phyloP scores from a whole-genome alignment of 2,797 vertebrate species.

The Mus spretus region DNA sequence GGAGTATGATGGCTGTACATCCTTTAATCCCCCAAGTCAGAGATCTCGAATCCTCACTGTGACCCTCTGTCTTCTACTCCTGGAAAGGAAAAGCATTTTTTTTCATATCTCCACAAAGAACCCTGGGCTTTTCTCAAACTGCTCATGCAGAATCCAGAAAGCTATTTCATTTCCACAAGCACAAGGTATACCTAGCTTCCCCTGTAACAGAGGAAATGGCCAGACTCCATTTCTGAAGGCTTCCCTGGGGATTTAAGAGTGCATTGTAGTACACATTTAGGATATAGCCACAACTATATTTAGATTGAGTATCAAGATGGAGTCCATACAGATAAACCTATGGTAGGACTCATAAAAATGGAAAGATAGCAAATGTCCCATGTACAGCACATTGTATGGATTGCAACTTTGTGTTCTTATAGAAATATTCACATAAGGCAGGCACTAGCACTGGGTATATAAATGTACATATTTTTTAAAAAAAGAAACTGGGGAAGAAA shows the following conservation, averaged over 20 bases:
- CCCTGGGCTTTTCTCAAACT: slow-evolving; percentile 18
- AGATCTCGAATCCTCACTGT: neutral
- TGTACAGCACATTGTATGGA: neutral
- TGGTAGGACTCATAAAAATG: neutral
- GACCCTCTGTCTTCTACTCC: neutral
- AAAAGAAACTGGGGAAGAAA: neutral
- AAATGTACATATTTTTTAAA: too few relatives aligned
- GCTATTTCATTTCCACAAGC: slow-evolving; percentile 28
- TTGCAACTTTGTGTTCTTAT: neutral
- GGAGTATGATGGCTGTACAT: accelerated
- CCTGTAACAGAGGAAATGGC: neutral
- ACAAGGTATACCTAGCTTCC: slow-evolving; percentile 4
- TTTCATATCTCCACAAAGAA: neutral
- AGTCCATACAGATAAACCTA: neutral
- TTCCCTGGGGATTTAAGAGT: neutral
- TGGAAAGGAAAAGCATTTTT: slow-evolving; percentile 46
- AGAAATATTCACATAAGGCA: slow-evolving; percentile 47
- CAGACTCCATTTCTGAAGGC: neutral
- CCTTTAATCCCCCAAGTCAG: neutral
- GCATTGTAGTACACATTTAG: neutral
- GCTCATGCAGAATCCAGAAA: slow-evolving; percentile 4
- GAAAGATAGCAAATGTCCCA: slow-evolving; percentile 3
- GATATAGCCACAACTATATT: neutral
- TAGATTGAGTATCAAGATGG: neutral
- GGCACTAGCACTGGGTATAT: neutral